Conservation (phyloP, 2,113 vertebrate genomes). For the Vulpes lagopus region DNA sequence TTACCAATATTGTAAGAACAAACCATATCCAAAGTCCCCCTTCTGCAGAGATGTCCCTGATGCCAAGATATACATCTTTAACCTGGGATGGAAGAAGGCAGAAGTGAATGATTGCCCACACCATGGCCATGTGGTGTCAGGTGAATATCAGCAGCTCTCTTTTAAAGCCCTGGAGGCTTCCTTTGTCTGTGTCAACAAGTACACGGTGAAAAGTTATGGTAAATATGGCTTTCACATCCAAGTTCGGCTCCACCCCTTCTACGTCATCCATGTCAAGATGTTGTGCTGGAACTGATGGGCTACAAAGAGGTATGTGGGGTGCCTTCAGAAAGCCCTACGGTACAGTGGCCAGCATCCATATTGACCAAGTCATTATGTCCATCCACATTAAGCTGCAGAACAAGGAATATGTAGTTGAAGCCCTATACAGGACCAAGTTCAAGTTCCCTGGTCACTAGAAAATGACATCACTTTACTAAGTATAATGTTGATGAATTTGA, state of each 20-base stretch:
- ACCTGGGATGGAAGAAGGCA: background rate
- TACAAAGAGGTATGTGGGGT: background rate
- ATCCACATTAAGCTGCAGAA: background rate
- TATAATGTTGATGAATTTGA: background rate
- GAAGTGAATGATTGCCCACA: background rate
- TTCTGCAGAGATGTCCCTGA: background rate
- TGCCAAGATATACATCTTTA: background rate
- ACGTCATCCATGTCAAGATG: background rate
- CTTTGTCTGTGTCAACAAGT: background rate
- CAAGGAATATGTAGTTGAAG: background rate
- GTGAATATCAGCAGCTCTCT: background rate
- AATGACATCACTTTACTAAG: background rate
- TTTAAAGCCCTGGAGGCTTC: background rate
- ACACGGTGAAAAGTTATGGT: background rate
- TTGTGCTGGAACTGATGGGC: background rate
- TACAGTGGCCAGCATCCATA: background rate
- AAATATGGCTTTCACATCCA: background rate
- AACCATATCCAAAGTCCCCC: background rate
- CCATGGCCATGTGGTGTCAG: background rate
- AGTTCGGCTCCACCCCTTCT: background rate
- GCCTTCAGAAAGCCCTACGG: background rate
- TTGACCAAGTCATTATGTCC: background rate
- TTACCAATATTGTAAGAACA: background rate
- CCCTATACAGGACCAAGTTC: background rate
- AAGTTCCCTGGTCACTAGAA: background rate